Base-by-base conservation (phyloP, 1,140 invertebrate species). In the Arctopsyche grandis region DNA sequence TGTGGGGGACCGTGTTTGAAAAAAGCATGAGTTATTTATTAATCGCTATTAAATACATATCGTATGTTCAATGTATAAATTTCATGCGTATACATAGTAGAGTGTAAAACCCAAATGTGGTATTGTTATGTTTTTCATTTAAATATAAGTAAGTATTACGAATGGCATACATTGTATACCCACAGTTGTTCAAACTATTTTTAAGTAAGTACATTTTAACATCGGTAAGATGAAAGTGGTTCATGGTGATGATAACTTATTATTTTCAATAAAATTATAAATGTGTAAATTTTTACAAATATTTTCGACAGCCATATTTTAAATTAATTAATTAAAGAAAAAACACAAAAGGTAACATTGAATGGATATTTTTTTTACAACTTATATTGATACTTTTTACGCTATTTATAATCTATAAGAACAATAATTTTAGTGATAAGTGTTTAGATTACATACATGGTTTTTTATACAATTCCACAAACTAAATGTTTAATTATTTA, bases 121-220 rank as follows among this genome's bases (percentile, higher is more conserved):
- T 38, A 38, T 38, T 38, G 29, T 38, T 38, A n/a, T n/a, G 29
- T 38, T 38, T 38, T 38, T 38, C 29, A 4, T 38, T 38, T 38
- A 38, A 38, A 38, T 38, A 38, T 38, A 38, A 38, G 29, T 38
- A 38, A 38, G 29, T 38, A 38, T 38, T 38, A 7, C 29, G 7
- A 38, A 38, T 38, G 7, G 29, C 29, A 38, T 38, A 38, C 29
- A 38, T 38, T 38, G 29, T 38, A 38, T 38, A 19, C 19, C n/a
- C n/a, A 19, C 21, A 60, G 16, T 60, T 60, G 1, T 60, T 60
- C 56, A 60, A 60, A 38, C 29, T 38, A 38, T 38, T 38, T 19
- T 60, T 3, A 60, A 60, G 16, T 60, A 60, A 60, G 56, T 60
- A 60, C 56, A 60, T 60, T 60, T 52, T n/a, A n/a, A n/a, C 16